Evolutionary conservation across 2,113 vertebrate species (phyloP), one percentile per base, ranked within the genome.

Genomic region (Calyptomena viridis): DNA sequence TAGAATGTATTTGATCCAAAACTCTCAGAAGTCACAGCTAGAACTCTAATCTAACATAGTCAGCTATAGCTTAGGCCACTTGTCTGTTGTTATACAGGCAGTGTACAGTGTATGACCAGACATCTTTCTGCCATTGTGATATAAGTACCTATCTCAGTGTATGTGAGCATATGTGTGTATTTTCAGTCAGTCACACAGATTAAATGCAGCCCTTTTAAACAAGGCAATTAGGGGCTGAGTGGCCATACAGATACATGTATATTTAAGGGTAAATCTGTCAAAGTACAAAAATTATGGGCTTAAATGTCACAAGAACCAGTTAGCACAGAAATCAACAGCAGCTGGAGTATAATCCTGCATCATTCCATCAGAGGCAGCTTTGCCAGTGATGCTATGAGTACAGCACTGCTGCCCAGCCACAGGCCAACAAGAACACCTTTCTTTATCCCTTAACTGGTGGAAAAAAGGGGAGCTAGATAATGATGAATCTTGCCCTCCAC

Each of bases 391-490:
- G 47, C 25, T 47, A 5, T 44, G 30, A 66, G 19, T 20, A 64
- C 40, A 82, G 59, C 23, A 64, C 25, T 31, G n/a, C 35, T 0
- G 0, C 35, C 37, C 30, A 31, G 50, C 42, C 37, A n/a, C 0
- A 0, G 33, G 30, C 22, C n/a, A 59, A 55, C 6, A 7, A 9
- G 25, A 68, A 44, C 20, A 40, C 8, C 24, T 10, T 64, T 62
- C 11, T 20, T 89, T 62, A 31, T 17, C 21, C 13, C 33, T 9
- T 8, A 52, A 73, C 40, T 23, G 28, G 19, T 23, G 30, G 78
- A 53, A 75, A 78, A 78, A 88, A 55, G 8, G 12, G 21, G 31
- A 40, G 12, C 5, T 1, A 2, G 37, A 16, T 27, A 52, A 56
- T 0, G 0, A 14, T 24, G 64, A 78, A 58, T 49, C 37, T 19